Percentiles rank a stretch among this genome's conserved stretches.
These are phyloP conservation scores for Lycaon pictus DNA, from an alignment of 2,113 vertebrate genomes.

Conservation along the genomic window DNA sequence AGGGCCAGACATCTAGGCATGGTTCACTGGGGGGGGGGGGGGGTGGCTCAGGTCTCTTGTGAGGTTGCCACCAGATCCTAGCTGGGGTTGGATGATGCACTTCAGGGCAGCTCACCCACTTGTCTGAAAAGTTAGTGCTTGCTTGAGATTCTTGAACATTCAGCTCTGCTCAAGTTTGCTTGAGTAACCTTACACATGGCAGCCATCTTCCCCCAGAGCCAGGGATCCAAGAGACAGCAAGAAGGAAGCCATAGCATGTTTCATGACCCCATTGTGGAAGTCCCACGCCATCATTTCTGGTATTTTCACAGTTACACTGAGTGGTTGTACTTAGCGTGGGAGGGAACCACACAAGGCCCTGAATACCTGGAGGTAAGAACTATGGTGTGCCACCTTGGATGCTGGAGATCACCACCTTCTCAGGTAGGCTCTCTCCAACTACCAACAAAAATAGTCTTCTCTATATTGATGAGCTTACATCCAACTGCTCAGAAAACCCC, in stretches of 20 bases:
- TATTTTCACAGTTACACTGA: background rate
- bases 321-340: no score
- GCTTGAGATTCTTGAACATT: background rate
- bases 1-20: background rate
- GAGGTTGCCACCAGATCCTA: background rate
- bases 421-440: background rate
- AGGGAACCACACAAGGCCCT: background rate
- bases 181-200: background rate
- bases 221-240: background rate
- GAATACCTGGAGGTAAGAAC: background rate
- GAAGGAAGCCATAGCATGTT: background rate
- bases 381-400: background rate
- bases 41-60: no score
- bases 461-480: background rate
- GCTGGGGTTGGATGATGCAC: background rate
- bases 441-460: background rate
- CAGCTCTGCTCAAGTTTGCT: no score
- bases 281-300: background rate
- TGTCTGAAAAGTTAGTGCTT: background rate
- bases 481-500: background rate
- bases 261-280: background rate
- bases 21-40: background rate
- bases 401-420: background rate
- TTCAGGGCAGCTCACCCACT: background rate
- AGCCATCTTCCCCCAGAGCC: background rate